Evolutionary conservation across 2,113 vertebrate species (phyloP), one percentile per base, ranked within the genome.

Genomic region (Pedetes capensis): DNA sequence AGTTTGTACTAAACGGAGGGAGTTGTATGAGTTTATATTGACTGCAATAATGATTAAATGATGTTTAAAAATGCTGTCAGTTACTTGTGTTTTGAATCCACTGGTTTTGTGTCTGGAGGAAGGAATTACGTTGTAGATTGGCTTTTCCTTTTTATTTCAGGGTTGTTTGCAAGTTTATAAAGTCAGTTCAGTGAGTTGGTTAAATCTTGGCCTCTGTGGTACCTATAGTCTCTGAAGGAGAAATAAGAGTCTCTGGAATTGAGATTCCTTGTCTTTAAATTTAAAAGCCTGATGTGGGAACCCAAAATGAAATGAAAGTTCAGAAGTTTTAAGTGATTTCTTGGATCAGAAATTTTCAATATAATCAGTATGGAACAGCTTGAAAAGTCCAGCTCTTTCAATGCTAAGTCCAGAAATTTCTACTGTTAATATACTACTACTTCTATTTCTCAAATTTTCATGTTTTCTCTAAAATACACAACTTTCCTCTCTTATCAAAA

Each of bases 1-100:
- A 87, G 39, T 95, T 76, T 75, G n/a, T 34, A 91, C 37, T 66
- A 55, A 37, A 86, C n/a, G 84, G 74, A 81, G n/a, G n/a, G 61
- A 92, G 88, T 95, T 92, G 78, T 5, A 55, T 32, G 25, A 94
- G 74, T 95, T 95, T 74, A 79, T 94, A 86, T 47, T 63, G 39
- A 18, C 14, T 94, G 5, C 18, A 82, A 23, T 87, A 11, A 11
- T 76, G 51, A 63, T 92, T 87, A 63, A 74, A 44, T 75, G 72
- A 6, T 91, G 57, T 83, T 91, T 89, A n/a, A 59, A 95, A 76
- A 71, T 63, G 34, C 39, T 89, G 3, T 69, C 51, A 44, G 18
- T 94, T 94, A 39, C 39, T 95, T 82, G 8, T 92, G 18, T 66
- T 88, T 92, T 86, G 64, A 66, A 81, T 61, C 10, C 22, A 64